Conservation (phyloP, 1,140 invertebrate species). For the Drosophila nasuta region DNA sequence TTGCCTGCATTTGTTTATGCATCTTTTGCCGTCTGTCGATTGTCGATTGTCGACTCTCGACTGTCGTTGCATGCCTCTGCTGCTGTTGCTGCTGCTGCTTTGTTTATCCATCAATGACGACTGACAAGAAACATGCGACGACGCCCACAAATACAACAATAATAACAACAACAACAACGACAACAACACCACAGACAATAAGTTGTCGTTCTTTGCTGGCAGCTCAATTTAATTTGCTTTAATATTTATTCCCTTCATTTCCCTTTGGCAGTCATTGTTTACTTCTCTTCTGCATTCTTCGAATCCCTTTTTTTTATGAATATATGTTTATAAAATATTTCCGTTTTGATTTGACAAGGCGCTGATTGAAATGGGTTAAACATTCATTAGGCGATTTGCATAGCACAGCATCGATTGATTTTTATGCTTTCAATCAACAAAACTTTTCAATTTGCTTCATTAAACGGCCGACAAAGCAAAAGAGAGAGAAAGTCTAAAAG, state of each 20-base stretch:
- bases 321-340: conserved; percentile 82
- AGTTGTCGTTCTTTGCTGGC: conserved; percentile 40
- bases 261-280: not conserved
- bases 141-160: conserved; percentile 42
- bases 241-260: conserved; percentile 46
- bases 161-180: conserved; percentile 20
- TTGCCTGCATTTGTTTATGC: conserved; percentile 71
- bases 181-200: conserved; percentile 34
- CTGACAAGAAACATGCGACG: conserved; percentile 78
- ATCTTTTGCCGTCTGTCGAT: conserved; percentile 75
- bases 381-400: conserved; percentile 54
- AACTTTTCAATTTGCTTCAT: conserved; percentile 33
- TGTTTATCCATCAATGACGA: conserved; percentile 80
- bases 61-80: conserved; percentile 35
- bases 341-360: conserved; percentile 69
- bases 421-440: conserved; percentile 62
- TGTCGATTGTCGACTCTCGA: conserved; percentile 56
- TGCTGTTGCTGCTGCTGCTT: conserved; percentile 36
- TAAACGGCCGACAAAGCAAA: not conserved
- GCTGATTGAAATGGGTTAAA: conserved; percentile 76
- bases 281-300: not conserved
- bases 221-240: conserved; percentile 79
- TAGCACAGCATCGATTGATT: conserved; percentile 52
- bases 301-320: conserved; percentile 50
- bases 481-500: not conserved